Evolutionary conservation across 2,113 vertebrate species (phyloP).

Genomic region (Cathartes aura): DNA sequence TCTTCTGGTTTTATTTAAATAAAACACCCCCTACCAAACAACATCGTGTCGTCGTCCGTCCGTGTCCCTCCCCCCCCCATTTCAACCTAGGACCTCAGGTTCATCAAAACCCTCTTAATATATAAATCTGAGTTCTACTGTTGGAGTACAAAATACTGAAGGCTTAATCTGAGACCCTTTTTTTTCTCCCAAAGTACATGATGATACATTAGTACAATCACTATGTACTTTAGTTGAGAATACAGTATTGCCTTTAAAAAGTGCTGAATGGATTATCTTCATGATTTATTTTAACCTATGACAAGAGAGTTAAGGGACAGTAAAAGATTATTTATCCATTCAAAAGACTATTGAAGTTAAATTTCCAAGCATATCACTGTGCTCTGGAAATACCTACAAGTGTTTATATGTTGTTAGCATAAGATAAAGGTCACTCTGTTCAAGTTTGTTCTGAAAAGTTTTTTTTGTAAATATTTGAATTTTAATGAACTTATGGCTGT

Average conservation of each 20-base stretch:
- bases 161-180: background rate
- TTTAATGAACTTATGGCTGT: background rate
- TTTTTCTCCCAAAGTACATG: accelerated
- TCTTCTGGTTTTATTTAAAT: background rate
- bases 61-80: too few species aligned
- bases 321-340: background rate
- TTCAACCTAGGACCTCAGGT: background rate
- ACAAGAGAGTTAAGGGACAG: background rate
- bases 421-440: background rate
- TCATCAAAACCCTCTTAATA: background rate
- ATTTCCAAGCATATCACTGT: background rate
- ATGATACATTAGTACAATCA: accelerated
- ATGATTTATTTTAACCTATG: background rate
- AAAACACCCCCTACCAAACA: background rate
- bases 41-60: too few species aligned
- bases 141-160: background rate
- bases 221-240: background rate
- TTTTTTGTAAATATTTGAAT: background rate
- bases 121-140: background rate
- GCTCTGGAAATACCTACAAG: background rate
- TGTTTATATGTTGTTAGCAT: background rate
- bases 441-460: background rate
- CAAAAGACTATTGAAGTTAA: background rate
- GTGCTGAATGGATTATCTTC: background rate
- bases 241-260: background rate